A percentile compares a stretch with the other conserved stretches of the same genome.
phyloP scores from a whole-genome alignment of 2,888 invertebrate genomes.

The Lasioglossum malachurum region DNA sequence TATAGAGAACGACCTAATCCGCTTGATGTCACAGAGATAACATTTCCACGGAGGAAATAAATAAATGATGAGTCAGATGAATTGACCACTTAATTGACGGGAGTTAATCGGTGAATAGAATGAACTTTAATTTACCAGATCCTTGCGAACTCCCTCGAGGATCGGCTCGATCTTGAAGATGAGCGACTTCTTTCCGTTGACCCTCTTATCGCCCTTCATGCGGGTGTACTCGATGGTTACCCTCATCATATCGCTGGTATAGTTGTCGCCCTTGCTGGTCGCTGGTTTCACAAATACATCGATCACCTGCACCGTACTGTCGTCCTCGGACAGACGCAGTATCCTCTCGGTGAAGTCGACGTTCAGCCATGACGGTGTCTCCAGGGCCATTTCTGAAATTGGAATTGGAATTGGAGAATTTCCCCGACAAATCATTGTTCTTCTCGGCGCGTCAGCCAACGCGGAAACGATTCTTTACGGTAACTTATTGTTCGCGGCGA shows the following conservation, averaged over 20 bases:
- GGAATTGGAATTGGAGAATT: slow-evolving; percentile 75
- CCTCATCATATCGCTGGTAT: slow-evolving; percentile 82
- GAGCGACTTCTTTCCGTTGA: slow-evolving; percentile 73
- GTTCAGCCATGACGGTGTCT: slow-evolving; percentile 76
- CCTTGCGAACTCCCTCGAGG: slow-evolving; percentile 82
- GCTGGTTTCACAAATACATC: slow-evolving; percentile 76
- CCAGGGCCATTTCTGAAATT: slow-evolving; percentile 75
- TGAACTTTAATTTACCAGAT: slow-evolving; percentile 69
- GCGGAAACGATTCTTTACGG: slow-evolving; percentile 73
- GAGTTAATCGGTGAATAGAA: neutral
- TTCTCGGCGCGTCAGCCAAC: slow-evolving; percentile 64
- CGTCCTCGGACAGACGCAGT: slow-evolving; percentile 73
- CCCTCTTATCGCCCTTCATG: slow-evolving; percentile 51
- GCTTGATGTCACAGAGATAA: too few relatives aligned
- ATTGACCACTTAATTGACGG: neutral
- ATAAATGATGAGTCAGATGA: too few relatives aligned
- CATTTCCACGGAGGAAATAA: too few relatives aligned
- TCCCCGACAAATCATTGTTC: slow-evolving; percentile 74
- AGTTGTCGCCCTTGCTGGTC: slow-evolving; percentile 82
- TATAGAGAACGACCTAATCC: too few relatives aligned
- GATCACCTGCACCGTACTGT: slow-evolving; percentile 75
- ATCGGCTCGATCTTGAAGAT: slow-evolving; percentile 83
- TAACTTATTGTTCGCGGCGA: slow-evolving; percentile 72
- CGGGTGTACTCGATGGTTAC: slow-evolving; percentile 69
- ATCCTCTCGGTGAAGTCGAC: slow-evolving; percentile 75